Evolutionary conservation across 2,888 invertebrate species (phyloP).

Genomic region (Torymus auratus): DNA sequence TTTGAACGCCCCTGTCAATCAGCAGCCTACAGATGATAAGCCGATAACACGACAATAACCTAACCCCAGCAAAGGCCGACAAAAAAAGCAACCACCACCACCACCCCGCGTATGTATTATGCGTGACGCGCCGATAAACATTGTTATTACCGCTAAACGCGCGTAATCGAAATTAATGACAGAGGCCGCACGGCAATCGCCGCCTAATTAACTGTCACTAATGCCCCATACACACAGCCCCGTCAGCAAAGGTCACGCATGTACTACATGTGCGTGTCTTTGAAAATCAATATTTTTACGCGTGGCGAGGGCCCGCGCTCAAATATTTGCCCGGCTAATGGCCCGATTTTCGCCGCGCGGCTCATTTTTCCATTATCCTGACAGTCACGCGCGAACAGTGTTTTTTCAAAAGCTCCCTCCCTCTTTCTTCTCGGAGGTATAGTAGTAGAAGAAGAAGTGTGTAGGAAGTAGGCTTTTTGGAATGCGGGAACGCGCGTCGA

Average conservation of each 20-base stretch:
- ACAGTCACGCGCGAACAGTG: conserved; percentile 24
- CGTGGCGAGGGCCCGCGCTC: background rate
- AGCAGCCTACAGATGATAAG: too few relatives aligned
- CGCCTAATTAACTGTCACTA: conserved; percentile 44
- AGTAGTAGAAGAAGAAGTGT: background rate
- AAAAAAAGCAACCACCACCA: too few relatives aligned
- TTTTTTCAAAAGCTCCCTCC: conserved; percentile 3
- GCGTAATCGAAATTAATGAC: conserved; percentile 44
- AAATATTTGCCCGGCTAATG: conserved; percentile 53
- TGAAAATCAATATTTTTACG: conserved; percentile 48
- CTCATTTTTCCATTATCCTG: conserved; percentile 25
- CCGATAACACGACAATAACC: too few relatives aligned
- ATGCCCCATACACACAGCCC: background rate
- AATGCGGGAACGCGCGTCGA: too few relatives aligned
- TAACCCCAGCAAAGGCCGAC: too few relatives aligned
- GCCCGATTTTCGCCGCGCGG: conserved; percentile 10
- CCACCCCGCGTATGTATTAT: background rate
- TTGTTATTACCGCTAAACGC: conserved; percentile 14
- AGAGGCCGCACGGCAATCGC: background rate
- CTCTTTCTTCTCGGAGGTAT: background rate
- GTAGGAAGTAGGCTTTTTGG: too few relatives aligned
- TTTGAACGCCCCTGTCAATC: too few relatives aligned
- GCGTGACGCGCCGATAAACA: conserved; percentile 23
- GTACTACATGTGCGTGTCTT: background rate
- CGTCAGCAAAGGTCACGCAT: conserved; percentile 19